These are phyloP conservation scores for Xiphydria camelus DNA, from an alignment of 2,888 invertebrate genomes.

Conservation along the genomic window DNA sequence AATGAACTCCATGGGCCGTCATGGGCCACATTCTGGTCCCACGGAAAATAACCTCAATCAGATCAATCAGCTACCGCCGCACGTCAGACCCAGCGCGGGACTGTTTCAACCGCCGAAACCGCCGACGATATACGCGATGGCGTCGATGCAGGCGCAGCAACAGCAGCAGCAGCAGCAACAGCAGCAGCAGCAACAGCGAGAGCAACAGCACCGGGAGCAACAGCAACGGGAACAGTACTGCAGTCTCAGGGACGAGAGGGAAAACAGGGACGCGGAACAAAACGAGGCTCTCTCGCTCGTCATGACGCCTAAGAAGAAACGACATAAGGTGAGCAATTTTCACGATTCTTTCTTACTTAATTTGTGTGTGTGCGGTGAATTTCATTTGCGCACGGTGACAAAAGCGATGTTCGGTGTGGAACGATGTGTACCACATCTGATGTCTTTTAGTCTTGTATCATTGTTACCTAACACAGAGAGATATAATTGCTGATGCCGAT, in stretches of 20 bases:
- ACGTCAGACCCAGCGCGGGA: slow-evolving; percentile 69
- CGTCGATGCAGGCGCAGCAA: slow-evolving; percentile 52
- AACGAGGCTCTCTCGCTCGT: slow-evolving; percentile 94
- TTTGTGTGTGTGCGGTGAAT: too few relatives aligned
- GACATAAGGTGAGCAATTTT: slow-evolving; percentile 97
- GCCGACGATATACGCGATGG: slow-evolving; percentile 62
- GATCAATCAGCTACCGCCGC: slow-evolving; percentile 64
- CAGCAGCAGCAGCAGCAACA: slow-evolving; percentile 35
- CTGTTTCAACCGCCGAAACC: slow-evolving; percentile 87
- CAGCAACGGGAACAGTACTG: slow-evolving; percentile 52
- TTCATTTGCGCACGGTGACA: too few relatives aligned
- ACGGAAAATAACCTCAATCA: slow-evolving; percentile 63
- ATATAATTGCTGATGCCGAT: too few relatives aligned
- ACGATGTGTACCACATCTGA: too few relatives aligned
- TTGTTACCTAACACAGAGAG: too few relatives aligned
- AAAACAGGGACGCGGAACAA: slow-evolving; percentile 74
- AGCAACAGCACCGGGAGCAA: slow-evolving; percentile 49
- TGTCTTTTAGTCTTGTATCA: too few relatives aligned
- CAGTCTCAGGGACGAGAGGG: slow-evolving; percentile 51
- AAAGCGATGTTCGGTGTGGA: too few relatives aligned
- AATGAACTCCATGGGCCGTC: slow-evolving; percentile 59
- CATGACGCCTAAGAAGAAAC: slow-evolving; percentile 93
- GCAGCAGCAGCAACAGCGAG: slow-evolving; percentile 42
- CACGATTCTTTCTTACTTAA: too few relatives aligned
- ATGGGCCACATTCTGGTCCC: slow-evolving; percentile 52